Conservation (phyloP, 2,113 vertebrate species). For the Geococcyx californianus region DNA sequence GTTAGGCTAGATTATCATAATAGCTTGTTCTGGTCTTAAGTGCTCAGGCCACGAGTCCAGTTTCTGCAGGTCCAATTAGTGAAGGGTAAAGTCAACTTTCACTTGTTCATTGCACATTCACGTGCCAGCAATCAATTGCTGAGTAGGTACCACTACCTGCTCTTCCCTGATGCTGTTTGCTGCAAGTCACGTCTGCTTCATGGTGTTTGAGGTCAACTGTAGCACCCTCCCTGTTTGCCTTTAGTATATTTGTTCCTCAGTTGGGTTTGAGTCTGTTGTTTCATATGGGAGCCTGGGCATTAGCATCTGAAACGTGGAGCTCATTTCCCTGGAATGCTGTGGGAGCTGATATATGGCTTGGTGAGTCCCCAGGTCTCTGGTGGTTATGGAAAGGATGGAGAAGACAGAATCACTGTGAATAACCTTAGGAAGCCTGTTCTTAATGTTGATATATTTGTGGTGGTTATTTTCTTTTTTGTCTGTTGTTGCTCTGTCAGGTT, state of each 20-base stretch:
- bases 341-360: neutral
- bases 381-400: neutral
- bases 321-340: neutral
- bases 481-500: slow-evolving; percentile 67
- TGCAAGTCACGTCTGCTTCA: neutral
- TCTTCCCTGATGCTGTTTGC: neutral
- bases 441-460: neutral
- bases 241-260: neutral
- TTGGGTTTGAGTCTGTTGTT: neutral
- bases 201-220: neutral
- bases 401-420: neutral
- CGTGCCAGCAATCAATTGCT: accelerated
- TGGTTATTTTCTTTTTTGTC: neutral
- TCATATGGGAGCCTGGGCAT: neutral
- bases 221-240: neutral
- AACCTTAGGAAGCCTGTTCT: neutral
- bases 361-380: neutral
- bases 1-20: neutral
- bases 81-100: neutral
- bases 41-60: neutral
- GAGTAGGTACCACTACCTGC: neutral
- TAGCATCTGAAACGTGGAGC: neutral
- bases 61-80: neutral
- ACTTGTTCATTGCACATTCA: neutral
- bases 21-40: neutral